phyloP scores from a whole-genome alignment of 2,888 invertebrate genomes.

The Eueremaeus valkanovi region DNA sequence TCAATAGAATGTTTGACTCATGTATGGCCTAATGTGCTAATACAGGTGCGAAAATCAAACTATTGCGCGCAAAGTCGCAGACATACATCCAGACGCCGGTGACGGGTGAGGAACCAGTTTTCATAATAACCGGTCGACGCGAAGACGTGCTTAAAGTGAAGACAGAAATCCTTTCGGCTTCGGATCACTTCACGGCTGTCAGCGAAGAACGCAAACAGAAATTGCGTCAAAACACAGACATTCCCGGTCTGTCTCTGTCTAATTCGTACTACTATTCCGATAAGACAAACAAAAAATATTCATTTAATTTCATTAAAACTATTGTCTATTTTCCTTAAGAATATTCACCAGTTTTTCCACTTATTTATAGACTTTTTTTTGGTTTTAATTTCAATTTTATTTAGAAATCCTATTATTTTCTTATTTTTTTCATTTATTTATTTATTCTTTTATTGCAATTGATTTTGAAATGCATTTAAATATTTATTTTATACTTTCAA shows the following conservation, averaged over 20 bases:
- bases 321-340: neutral
- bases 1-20: no score
- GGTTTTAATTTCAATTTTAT: no score
- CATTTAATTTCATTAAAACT: neutral
- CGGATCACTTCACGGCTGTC: conserved; percentile 12
- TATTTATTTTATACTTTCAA: neutral
- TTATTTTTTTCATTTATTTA: neutral
- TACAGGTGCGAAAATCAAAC: conserved; percentile 38
- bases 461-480: neutral
- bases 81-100: conserved; percentile 39
- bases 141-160: conserved; percentile 36
- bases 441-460: neutral
- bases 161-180: conserved; percentile 19
- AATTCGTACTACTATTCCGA: neutral
- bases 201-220: conserved; percentile 3
- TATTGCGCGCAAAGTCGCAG: conserved; percentile 25
- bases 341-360: neutral
- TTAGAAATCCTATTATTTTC: no score
- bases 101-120: conserved; percentile 38
- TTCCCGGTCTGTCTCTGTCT: conserved; percentile 12
- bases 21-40: no score
- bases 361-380: neutral
- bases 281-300: no score
- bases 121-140: conserved; percentile 31
- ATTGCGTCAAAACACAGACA: neutral